Evolutionary conservation across 1,140 invertebrate genomes (phyloP).

Genomic region (Sogatella furcifera): DNA sequence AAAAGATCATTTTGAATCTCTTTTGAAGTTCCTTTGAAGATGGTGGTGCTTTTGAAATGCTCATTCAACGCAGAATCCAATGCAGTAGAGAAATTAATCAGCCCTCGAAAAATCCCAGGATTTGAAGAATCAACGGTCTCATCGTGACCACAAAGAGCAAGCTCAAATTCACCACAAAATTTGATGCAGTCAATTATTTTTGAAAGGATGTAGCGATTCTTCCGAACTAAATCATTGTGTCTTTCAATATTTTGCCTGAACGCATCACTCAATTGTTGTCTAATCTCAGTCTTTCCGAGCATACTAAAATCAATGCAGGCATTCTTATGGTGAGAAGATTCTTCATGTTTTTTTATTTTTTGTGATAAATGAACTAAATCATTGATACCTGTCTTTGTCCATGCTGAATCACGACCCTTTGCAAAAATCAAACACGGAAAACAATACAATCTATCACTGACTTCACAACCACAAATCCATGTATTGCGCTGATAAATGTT

Average conservation of each 20-base stretch:
- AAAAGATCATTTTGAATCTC: too few relatives aligned
- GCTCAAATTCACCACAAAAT: conserved; percentile 27
- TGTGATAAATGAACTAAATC: neutral
- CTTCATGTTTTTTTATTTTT: conserved; percentile 15
- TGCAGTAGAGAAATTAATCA: conserved; percentile 10
- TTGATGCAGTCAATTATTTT: conserved; percentile 10
- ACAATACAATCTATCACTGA: too few relatives aligned
- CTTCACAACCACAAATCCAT: too few relatives aligned
- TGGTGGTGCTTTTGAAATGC: conserved; percentile 21
- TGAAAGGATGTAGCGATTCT: too few relatives aligned
- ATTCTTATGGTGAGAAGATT: conserved; percentile 12
- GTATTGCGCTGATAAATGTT: too few relatives aligned
- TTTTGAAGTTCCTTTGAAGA: too few relatives aligned
- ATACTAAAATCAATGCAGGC: conserved; percentile 6
- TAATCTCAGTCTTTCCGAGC: conserved; percentile 15
- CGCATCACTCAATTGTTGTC: conserved; percentile 10
- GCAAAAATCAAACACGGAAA: too few relatives aligned
- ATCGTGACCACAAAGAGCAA: conserved; percentile 24
- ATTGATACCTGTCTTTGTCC: too few relatives aligned
- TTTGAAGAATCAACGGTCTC: conserved; percentile 21
- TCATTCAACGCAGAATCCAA: conserved; percentile 25
- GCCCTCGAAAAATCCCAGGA: conserved; percentile 18
- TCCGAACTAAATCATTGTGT: too few relatives aligned
- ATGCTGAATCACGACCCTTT: too few relatives aligned
- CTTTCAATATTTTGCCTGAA: too few relatives aligned